These are phyloP conservation scores for Plestiodon gilberti DNA, from an alignment of 2,113 vertebrate species.

Conservation along the genomic window DNA sequence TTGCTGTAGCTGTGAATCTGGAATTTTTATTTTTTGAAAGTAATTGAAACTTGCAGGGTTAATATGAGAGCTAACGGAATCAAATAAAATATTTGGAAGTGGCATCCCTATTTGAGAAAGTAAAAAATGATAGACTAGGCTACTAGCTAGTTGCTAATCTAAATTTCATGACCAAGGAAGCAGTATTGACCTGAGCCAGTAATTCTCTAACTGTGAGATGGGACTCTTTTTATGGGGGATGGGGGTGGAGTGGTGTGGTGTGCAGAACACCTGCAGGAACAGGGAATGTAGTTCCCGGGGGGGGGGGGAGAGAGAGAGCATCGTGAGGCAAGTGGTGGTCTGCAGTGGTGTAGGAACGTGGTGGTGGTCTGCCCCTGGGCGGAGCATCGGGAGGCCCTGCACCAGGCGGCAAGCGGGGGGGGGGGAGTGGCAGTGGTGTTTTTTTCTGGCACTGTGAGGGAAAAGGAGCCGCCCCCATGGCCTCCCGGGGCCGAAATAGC, in stretches of 20 bases:
- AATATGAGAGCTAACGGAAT: not conserved
- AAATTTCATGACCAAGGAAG: not conserved
- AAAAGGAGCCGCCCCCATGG: too few relatives aligned
- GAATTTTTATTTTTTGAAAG: not conserved
- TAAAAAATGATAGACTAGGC: not conserved
- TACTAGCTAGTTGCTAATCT: not conserved
- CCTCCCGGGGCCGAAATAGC: too few relatives aligned
- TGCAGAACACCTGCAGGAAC: not conserved
- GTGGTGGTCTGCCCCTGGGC: too few relatives aligned
- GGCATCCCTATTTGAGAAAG: not conserved
- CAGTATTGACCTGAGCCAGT: not conserved
- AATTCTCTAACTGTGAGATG: not conserved
- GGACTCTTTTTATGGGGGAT: too few relatives aligned
- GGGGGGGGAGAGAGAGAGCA: too few relatives aligned
- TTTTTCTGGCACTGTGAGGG: too few relatives aligned
- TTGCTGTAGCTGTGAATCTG: not conserved
- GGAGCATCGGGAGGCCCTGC: too few relatives aligned
- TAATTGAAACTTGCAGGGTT: not conserved
- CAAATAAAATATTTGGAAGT: not conserved
- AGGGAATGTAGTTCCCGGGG: not conserved
- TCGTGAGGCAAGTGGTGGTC: too few relatives aligned
- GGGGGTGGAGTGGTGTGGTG: too few relatives aligned
- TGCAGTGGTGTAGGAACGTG: too few relatives aligned
- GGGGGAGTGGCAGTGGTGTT: too few relatives aligned
- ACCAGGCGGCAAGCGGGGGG: too few relatives aligned